These are phyloP conservation scores for Benthosema pterotum DNA, from an alignment of 2,797 vertebrate genomes.

Conservation along the genomic window DNA sequence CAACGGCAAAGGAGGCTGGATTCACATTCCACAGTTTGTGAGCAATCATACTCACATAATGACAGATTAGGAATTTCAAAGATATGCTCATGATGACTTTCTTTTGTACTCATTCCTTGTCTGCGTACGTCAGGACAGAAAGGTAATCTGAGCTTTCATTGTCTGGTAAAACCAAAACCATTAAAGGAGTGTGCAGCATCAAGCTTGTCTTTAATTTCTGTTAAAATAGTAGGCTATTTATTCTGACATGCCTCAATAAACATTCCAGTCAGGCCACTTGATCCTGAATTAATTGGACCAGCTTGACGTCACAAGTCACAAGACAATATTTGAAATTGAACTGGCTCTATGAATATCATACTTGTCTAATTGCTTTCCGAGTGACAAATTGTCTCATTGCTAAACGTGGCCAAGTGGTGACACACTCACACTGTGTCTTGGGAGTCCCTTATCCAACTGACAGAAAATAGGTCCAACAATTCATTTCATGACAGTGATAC, in stretches of 20 bases:
- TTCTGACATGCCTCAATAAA: conserved; percentile 17
- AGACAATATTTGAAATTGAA: conserved; percentile 7
- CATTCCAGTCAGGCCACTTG: conserved; percentile 17
- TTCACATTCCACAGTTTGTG: too few species aligned
- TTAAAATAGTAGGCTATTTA: conserved; percentile 12
- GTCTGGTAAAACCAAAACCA: conserved; percentile 8
- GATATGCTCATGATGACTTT: not conserved
- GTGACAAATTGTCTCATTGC: conserved; percentile 8
- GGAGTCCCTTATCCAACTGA: conserved; percentile 5
- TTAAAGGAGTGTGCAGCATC: conserved; percentile 9
- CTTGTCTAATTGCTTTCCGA: conserved; percentile 18
- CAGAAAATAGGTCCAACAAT: conserved; percentile 17
- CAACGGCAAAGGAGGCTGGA: too few species aligned
- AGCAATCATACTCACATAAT: not conserved
- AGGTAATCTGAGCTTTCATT: conserved; percentile 23
- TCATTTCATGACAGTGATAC: conserved; percentile 25
- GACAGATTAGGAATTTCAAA: not conserved
- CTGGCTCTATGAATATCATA: conserved; percentile 2
- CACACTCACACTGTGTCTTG: not conserved
- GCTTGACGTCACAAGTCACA: conserved; percentile 17
- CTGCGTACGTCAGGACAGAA: conserved; percentile 5
- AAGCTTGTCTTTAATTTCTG: conserved; percentile 7
- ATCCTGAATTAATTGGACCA: conserved; percentile 17
- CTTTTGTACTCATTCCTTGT: too few species aligned
- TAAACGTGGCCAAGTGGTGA: conserved; percentile 9